Evolutionary conservation across 2,113 vertebrate genomes (phyloP).

Genomic region (Tachysurus fulvidraco): DNA sequence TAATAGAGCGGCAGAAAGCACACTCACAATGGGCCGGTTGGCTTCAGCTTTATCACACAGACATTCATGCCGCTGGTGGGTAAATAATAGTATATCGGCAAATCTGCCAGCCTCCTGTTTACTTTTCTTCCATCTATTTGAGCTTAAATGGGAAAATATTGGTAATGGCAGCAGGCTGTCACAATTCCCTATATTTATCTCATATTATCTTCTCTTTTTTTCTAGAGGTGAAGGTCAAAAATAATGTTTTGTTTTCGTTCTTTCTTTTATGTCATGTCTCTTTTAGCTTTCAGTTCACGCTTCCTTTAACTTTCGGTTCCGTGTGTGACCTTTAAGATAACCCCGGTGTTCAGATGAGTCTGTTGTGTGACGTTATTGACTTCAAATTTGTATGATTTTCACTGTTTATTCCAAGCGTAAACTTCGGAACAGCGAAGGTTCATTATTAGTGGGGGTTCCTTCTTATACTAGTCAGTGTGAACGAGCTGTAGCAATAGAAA

Average conservation of each 20-base stretch:
- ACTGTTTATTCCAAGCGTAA: background rate
- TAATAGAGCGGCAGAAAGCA: slow-evolving; percentile 38
- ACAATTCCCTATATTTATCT: slow-evolving; percentile 21
- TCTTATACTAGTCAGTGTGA: background rate
- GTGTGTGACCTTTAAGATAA: slow-evolving; percentile 10
- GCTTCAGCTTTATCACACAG: background rate
- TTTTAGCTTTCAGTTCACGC: background rate
- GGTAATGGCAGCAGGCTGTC: background rate
- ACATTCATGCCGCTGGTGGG: background rate
- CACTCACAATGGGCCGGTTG: background rate
- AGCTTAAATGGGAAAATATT: slow-evolving; percentile 11
- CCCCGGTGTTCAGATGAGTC: background rate
- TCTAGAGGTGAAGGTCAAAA: slow-evolving; percentile 7
- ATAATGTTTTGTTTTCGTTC: background rate
- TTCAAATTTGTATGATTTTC: background rate
- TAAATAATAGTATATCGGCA: slow-evolving; percentile 20
- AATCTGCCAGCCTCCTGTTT: slow-evolving; percentile 13
- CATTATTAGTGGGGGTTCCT: background rate
- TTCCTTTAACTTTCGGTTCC: background rate
- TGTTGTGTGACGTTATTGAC: background rate
- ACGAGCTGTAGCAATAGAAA: background rate
- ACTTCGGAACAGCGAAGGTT: background rate
- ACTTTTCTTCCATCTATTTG: slow-evolving; percentile 1
- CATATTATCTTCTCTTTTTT: background rate
- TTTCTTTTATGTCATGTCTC: background rate